Conservation (phyloP, 2,113 vertebrate genomes). For the Corythaixoides concolor region DNA sequence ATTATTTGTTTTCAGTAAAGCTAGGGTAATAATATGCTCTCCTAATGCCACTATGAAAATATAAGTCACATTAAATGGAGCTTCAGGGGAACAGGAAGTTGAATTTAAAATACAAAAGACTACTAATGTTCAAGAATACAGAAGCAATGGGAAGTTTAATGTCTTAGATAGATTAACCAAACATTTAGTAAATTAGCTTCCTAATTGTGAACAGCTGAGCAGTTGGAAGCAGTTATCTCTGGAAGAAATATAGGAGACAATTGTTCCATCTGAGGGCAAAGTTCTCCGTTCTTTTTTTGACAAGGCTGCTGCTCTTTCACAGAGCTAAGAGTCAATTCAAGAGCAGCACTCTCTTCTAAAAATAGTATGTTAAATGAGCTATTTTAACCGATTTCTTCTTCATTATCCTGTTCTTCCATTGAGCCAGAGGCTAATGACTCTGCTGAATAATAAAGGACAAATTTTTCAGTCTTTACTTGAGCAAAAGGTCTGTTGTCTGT, state of each 20-base stretch:
- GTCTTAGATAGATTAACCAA: slow-evolving; percentile 8
- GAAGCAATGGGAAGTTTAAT: slow-evolving; percentile 1
- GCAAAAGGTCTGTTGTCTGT: neutral
- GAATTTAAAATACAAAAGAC: neutral
- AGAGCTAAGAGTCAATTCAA: neutral
- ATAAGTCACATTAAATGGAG: neutral
- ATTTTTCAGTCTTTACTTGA: neutral
- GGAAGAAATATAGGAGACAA: neutral
- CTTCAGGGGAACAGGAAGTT: neutral
- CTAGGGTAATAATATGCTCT: neutral
- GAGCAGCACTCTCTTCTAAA: neutral
- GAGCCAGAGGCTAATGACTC: neutral
- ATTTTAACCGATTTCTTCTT: neutral
- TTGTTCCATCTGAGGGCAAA: neutral
- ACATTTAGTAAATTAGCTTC: neutral
- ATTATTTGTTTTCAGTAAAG: neutral
- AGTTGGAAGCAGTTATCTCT: neutral
- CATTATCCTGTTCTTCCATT: neutral
- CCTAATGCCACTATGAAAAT: neutral
- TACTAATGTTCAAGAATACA: neutral
- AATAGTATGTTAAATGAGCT: neutral
- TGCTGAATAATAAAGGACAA: neutral
- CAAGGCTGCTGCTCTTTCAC: neutral
- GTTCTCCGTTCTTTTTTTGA: neutral
- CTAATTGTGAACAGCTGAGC: slow-evolving; percentile 37